Evolutionary conservation across 1,140 invertebrate genomes (phyloP).

Genomic region (Diuraphis noxia): DNA sequence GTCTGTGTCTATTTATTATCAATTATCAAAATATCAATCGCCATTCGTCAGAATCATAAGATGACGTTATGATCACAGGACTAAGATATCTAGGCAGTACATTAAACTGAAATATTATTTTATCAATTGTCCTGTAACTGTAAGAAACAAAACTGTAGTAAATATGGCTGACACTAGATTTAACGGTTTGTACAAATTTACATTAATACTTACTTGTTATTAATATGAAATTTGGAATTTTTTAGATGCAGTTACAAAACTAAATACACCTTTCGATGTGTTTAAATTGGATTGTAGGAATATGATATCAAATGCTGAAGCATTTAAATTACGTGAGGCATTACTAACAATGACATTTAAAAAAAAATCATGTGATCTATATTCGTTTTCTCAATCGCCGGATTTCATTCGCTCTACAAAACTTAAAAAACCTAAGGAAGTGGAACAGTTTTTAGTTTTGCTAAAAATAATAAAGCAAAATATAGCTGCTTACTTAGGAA

Average conservation of each 20-base stretch:
- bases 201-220: background rate
- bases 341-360: slow-evolving; percentile 17
- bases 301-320: background rate
- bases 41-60: background rate
- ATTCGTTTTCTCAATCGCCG: background rate
- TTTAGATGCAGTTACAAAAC: slow-evolving; percentile 13
- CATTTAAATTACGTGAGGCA: background rate
- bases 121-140: too few relatives aligned
- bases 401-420: background rate
- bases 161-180: background rate
- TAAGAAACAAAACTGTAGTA: background rate
- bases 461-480: background rate
- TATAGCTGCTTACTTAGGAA: background rate
- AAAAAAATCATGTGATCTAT: slow-evolving; percentile 30
- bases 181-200: background rate
- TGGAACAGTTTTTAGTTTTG: background rate
- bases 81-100: background rate
- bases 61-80: background rate
- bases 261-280: background rate
- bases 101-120: background rate
- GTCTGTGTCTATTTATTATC: background rate
- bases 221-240: background rate
- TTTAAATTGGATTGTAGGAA: background rate
- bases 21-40: background rate
- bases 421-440: background rate